These are phyloP conservation scores for Brachyalestes nurse DNA, from an alignment of 2,797 vertebrate species.

Conservation along the genomic window DNA sequence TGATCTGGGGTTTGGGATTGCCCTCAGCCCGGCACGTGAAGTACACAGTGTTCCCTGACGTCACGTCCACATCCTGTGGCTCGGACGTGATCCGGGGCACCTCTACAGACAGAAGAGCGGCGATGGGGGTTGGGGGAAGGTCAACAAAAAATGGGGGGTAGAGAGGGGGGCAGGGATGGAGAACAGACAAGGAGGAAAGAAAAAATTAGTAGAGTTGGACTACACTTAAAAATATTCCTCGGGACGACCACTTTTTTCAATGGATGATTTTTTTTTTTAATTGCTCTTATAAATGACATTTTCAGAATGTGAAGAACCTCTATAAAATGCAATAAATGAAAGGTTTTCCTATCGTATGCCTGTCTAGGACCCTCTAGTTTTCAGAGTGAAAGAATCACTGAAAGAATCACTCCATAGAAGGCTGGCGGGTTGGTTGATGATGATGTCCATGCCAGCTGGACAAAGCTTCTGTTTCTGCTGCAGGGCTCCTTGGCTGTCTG, in stretches of 20 bases:
- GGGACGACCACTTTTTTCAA: neutral
- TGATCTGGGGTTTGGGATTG: slow-evolving; percentile 99
- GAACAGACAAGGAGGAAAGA: neutral
- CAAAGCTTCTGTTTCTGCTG: slow-evolving; percentile 6
- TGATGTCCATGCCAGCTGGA: slow-evolving; percentile 25
- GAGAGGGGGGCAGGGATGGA: neutral
- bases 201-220: neutral
- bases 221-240: neutral
- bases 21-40: slow-evolving; percentile 98
- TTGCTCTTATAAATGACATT: neutral
- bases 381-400: neutral
- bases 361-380: neutral
- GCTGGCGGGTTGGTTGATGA: slow-evolving; percentile 18
- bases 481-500: slow-evolving; percentile 35
- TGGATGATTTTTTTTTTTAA: neutral
- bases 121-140: slow-evolving; percentile 10
- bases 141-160: neutral
- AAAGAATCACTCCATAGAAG: slow-evolving; percentile 14
- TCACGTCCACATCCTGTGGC: slow-evolving; percentile 97
- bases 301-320: no score
- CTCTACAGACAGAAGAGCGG: slow-evolving; percentile 75
- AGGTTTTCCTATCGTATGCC: neutral
- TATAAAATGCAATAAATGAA: neutral
- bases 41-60: slow-evolving; percentile 97
- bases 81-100: slow-evolving; percentile 97